phyloP scores from a whole-genome alignment of 53 echinoderm and acorn worm genomes.

The Arbacia lixula region DNA sequence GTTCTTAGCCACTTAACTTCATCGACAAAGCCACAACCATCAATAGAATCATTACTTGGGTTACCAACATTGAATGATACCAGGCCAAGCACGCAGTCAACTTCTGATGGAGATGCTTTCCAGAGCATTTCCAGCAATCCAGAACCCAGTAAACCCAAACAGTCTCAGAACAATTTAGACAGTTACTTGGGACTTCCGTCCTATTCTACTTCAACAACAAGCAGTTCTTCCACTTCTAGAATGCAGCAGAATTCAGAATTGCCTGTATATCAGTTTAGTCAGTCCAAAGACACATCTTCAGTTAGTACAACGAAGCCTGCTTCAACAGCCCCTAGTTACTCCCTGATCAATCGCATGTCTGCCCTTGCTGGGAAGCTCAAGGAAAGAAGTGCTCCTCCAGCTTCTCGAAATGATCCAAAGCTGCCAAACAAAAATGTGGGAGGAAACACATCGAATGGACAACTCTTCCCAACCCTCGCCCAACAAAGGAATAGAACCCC shows the following conservation, averaged over 20 bases:
- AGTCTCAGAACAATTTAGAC: background rate
- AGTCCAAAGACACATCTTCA: background rate
- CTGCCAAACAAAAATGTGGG: constrained; percentile 9
- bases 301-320: background rate
- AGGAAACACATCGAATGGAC: constrained; percentile 8
- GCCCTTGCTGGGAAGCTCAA: constrained; percentile 3
- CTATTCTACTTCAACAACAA: constrained; percentile 4
- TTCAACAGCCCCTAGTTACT: constrained; percentile 34
- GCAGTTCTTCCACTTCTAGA: constrained; percentile 22
- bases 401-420: background rate
- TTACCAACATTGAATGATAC: constrained; percentile 12
- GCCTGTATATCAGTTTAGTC: background rate
- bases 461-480: background rate
- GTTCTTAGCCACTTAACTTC: background rate
- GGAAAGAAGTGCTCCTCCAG: constrained; percentile 8
- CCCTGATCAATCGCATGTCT: constrained; percentile 22
- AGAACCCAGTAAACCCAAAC: constrained; percentile 9
- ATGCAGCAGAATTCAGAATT: constrained; percentile 26
- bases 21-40: constrained; percentile 7
- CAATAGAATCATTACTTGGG: constrained; percentile 29
- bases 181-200: constrained; percentile 22
- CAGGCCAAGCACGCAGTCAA: background rate
- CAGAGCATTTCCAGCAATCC: constrained; percentile 12
- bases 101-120: constrained; percentile 18
- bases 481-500: background rate